A percentile compares a stretch with the other conserved stretches of the same genome.
These are phyloP conservation scores for Otus scops DNA, from an alignment of 2,797 vertebrate species.

Conservation along the genomic window DNA sequence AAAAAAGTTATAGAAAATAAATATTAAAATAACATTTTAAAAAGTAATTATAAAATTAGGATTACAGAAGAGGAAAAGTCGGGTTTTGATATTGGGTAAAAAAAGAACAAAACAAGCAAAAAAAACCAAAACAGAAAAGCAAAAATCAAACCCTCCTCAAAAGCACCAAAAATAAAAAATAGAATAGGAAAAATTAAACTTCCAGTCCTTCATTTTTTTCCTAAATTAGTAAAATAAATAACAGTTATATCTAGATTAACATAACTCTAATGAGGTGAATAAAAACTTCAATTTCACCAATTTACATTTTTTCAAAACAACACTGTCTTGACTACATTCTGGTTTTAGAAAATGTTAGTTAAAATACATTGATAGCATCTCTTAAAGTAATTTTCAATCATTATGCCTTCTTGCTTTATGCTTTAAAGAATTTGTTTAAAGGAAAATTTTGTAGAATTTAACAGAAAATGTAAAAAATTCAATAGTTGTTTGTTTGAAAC, in stretches of 20 bases:
- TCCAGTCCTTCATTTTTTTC: not conserved
- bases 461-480: not conserved
- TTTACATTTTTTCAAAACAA: not conserved
- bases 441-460: not conserved
- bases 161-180: not conserved
- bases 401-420: not conserved
- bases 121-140: rapidly evolving
- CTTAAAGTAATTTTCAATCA: not conserved
- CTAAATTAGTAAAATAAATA: not conserved
- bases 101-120: rapidly evolving
- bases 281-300: not conserved
- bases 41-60: not conserved
- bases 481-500: not conserved
- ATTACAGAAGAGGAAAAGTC: not conserved
- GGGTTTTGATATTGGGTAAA: not conserved
- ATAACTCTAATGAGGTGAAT: not conserved
- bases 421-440: not conserved
- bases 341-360: not conserved
- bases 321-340: not conserved
- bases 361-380: not conserved
- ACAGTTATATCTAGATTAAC: not conserved
- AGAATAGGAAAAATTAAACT: not conserved
- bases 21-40: not conserved
- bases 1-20: not conserved
- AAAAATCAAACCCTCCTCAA: not conserved